These are phyloP conservation scores for Ectemnius cavifrons DNA, from an alignment of 2,888 invertebrate genomes.

Conservation along the genomic window DNA sequence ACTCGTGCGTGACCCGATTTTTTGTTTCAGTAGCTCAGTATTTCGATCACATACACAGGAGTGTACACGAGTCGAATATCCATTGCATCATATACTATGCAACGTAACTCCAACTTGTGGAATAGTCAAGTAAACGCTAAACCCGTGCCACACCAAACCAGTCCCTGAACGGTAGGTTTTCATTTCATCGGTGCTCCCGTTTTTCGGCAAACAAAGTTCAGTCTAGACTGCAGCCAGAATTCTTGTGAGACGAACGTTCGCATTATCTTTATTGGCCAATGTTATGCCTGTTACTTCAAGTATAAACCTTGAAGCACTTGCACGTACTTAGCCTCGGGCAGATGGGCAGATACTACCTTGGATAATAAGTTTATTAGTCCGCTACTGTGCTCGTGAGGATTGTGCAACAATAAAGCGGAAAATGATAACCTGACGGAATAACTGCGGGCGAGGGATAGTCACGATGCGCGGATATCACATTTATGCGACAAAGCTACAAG, in stretches of 20 bases:
- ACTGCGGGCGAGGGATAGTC: neutral
- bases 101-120: conserved; percentile 41
- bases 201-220: too few species aligned
- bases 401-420: neutral
- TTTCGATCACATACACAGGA: conserved; percentile 4
- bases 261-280: neutral
- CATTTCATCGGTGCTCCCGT: neutral
- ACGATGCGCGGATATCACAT: neutral
- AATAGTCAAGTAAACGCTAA: conserved; percentile 44
- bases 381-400: neutral
- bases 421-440: neutral
- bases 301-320: conserved; percentile 2
- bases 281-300: neutral
- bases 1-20: neutral
- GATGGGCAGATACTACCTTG: neutral
- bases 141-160: conserved; percentile 42
- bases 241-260: neutral
- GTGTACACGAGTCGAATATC: conserved; percentile 15
- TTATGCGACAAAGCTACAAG: neutral
- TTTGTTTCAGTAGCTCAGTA: conserved; percentile 14
- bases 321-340: neutral
- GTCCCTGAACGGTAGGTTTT: conserved; percentile 16
- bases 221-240: neutral
- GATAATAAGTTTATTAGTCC: conserved; percentile 3
- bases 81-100: conserved; percentile 43